Percentiles rank a stretch among this genome's conserved stretches.
Evolutionary conservation across 1,140 invertebrate species (phyloP).

Genomic region (Nephila pilipes): DNA sequence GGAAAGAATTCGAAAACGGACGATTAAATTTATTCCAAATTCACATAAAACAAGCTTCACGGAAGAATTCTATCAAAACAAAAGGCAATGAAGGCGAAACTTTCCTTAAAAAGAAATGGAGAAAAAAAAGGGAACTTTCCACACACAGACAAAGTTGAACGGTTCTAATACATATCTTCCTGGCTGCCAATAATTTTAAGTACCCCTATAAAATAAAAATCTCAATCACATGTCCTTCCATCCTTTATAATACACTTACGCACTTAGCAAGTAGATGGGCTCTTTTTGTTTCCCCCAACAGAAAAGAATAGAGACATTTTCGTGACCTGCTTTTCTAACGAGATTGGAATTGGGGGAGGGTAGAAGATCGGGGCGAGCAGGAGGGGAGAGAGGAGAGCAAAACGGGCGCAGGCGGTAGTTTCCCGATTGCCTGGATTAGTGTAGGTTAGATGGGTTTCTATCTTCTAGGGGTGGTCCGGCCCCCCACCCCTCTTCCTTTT

Average conservation of each 20-base stretch:
- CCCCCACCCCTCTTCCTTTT: constrained; percentile 13
- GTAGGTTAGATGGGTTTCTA: constrained; percentile 67
- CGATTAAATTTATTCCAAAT: constrained; percentile 25
- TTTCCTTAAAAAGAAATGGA: neutral
- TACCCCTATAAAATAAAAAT: constrained; percentile 62
- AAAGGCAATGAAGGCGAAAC: neutral
- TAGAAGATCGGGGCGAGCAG: neutral
- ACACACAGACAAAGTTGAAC: neutral
- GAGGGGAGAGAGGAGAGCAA: neutral
- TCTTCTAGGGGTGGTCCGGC: neutral
- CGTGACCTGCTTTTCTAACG: constrained; percentile 38
- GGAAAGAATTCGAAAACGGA: neutral
- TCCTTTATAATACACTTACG: constrained; percentile 53
- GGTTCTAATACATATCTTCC: neutral
- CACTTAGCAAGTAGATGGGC: constrained; percentile 44
- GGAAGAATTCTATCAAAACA: constrained; percentile 6
- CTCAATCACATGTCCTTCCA: constrained; percentile 19
- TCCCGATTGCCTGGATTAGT: constrained; percentile 71
- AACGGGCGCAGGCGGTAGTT: constrained; percentile 37
- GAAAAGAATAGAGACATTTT: constrained; percentile 12
- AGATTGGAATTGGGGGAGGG: constrained; percentile 39
- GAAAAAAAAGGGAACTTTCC: neutral
- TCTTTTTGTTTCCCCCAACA: constrained; percentile 35
- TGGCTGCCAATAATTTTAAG: constrained; percentile 52
- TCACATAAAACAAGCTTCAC: neutral